Evolutionary conservation across 1,140 invertebrate genomes (phyloP), one percentile per base, ranked within the genome.

Genomic region (Rhopalosiphum maidis): DNA sequence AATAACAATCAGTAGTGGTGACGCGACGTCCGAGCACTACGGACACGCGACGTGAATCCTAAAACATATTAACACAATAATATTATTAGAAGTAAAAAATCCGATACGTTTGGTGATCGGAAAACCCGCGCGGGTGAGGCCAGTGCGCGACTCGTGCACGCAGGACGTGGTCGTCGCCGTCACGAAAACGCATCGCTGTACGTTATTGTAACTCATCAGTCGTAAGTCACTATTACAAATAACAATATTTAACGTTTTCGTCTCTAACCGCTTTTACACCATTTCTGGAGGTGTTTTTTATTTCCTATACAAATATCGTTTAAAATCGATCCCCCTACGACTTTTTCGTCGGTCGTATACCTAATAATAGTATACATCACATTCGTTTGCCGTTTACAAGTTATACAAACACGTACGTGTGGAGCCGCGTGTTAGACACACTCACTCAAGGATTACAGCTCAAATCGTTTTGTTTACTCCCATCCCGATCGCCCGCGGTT

Each of bases 41-140:
- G 54, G 88, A 5, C 25, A 90, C 88, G 88, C 37, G 88, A 90
- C 51, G 88, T 60, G 88, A 90, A 37, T 90, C 35, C 88, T 37
- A 60, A 41, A 90, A 60, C 60, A 68, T 15, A 68, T 68, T 60
- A 46, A 2, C 15, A 60, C 30, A n/a, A 77, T 18, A n/a, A n/a
- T 5, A n/a, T 18, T 77, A 68, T 77, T 68, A n/a, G 60, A 77
- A n/a, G n/a, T 30, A 48, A 48, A 87, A 87, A 54, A 54, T 22
- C 30, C 21, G n/a, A 89, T 23, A 54, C 48, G 87, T 54, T 89
- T 2, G 30, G n/a, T 22, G 48, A 51, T 35, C 46, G 87, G 48
- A 43, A 89, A 54, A 89, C 41, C 48, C 87, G 87, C n/a, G 87
- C 46, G 48, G 15, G 46, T 37, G 87, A 87, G 25, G 43, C 43